A percentile compares a stretch with the other conserved stretches of the same genome.
Conservation (phyloP, 2,888 invertebrate species). For the Cantharis nigra region DNA sequence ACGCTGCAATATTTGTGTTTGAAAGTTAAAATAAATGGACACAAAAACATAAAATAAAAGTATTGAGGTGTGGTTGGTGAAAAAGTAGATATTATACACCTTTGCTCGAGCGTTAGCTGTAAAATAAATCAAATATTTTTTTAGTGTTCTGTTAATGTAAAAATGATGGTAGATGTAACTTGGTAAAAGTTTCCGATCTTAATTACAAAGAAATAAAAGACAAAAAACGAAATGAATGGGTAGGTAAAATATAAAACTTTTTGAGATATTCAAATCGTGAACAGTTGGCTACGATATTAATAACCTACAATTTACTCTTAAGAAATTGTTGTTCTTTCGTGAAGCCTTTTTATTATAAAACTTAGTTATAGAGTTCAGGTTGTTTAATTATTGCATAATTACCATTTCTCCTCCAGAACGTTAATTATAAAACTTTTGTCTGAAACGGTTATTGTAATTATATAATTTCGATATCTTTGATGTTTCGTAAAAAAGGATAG, state of each 20-base stretch:
- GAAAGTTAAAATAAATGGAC: neutral
- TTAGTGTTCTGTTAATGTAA: neutral
- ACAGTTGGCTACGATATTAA: neutral
- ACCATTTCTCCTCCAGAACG: neutral
- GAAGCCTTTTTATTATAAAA: neutral
- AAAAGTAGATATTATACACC: neutral
- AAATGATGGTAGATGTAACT: neutral
- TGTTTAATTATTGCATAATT: neutral
- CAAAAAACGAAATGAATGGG: neutral
- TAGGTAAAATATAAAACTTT: neutral
- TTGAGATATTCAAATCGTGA: neutral
- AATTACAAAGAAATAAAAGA: neutral
- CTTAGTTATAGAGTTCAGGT: neutral
- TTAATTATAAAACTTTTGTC: neutral
- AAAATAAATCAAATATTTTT: neutral
- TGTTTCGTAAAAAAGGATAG: constrained; percentile 1
- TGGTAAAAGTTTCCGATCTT: neutral
- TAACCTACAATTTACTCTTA: neutral
- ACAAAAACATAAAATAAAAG: neutral
- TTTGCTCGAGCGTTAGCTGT: neutral
- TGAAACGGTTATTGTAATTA: neutral
- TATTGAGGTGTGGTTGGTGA: neutral
- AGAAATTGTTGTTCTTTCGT: neutral
- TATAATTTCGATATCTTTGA: neutral
- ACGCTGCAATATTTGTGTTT: neutral